Evolutionary conservation across 2,888 invertebrate genomes (phyloP).

Genomic region (Drosophila flavopinicola): DNA sequence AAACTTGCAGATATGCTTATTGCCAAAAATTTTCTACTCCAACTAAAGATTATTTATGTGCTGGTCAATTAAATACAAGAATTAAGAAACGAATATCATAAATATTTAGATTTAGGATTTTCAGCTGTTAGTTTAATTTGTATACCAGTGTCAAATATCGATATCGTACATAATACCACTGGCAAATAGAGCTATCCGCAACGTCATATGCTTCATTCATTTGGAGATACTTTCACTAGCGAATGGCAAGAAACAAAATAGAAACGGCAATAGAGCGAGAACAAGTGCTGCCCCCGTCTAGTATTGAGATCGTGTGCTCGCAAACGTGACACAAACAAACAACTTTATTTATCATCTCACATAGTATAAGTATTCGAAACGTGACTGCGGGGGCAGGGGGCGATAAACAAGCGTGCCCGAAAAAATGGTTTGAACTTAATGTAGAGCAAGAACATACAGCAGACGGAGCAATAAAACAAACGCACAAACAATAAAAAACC

Average conservation of each 20-base stretch:
- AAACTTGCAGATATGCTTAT: too few species aligned
- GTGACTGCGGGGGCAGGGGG: constrained; percentile 23
- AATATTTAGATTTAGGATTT: too few species aligned
- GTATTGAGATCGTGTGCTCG: constrained; percentile 53
- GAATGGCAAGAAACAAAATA: constrained; percentile 74
- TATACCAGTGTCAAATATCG: neutral
- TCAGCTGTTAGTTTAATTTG: too few species aligned
- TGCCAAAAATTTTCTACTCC: too few species aligned
- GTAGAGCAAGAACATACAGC: constrained; percentile 33
- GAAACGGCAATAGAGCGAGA: constrained; percentile 60
- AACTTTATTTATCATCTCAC: constrained; percentile 66
- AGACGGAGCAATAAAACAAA: neutral
- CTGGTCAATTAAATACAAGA: too few species aligned
- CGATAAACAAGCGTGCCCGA: constrained; percentile 59
- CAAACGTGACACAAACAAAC: constrained; percentile 74
- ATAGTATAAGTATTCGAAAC: constrained; percentile 6
- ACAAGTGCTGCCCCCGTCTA: constrained; percentile 24
- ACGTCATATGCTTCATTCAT: constrained; percentile 29
- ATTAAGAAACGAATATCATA: too few species aligned
- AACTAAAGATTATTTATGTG: too few species aligned
- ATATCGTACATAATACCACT: neutral
- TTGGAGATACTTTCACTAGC: constrained; percentile 68
- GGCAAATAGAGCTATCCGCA: constrained; percentile 24
- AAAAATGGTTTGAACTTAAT: constrained; percentile 64
- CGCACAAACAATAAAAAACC: constrained; percentile 7